These are phyloP conservation scores for Dinoponera quadriceps DNA, from an alignment of 1,140 invertebrate genomes.

Conservation along the genomic window DNA sequence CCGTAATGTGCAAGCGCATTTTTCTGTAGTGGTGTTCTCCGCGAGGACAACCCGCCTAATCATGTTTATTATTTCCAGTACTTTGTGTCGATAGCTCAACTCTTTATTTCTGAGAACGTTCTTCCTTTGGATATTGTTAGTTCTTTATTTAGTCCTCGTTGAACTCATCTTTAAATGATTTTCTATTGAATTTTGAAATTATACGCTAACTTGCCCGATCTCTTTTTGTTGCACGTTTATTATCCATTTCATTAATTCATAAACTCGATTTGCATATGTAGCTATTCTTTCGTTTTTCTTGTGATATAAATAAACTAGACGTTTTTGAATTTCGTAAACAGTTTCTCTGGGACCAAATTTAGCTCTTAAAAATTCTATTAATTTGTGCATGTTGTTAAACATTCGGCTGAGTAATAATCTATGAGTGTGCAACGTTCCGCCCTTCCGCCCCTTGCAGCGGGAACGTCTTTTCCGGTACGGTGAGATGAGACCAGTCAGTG, in stretches of 20 bases:
- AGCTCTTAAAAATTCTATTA: conserved; percentile 2
- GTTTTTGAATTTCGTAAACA: background rate
- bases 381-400: background rate
- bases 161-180: background rate
- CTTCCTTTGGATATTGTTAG: background rate
- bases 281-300: background rate
- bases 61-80: too few species aligned
- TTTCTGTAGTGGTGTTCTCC: too few species aligned
- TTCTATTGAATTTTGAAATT: background rate
- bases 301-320: background rate
- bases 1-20: too few species aligned
- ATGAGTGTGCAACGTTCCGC: background rate
- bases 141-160: background rate
- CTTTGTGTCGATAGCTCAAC: too few species aligned
- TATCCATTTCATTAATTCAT: background rate
- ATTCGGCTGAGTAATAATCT: background rate
- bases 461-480: too few species aligned
- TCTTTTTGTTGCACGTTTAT: background rate
- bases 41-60: too few species aligned
- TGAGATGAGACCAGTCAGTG: too few species aligned
- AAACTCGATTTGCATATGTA: background rate
- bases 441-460: too few species aligned
- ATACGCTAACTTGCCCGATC: background rate
- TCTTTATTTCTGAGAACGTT: too few species aligned
- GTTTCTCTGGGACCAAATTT: background rate